Conservation (phyloP, 2,888 invertebrate species). For the Auanema sp. region DNA sequence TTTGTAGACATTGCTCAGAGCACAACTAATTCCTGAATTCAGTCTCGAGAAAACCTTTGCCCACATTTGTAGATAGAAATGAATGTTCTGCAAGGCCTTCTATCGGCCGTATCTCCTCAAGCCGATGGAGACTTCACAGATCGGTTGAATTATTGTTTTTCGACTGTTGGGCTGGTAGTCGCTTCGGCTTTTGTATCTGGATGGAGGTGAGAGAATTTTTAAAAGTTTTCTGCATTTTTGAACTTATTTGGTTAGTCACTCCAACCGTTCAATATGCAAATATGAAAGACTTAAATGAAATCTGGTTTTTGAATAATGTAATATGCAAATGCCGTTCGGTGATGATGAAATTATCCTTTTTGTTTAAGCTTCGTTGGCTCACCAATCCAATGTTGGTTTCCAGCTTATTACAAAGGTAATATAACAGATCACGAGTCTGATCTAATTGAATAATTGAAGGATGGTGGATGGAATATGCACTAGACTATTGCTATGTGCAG, state of each 20-base stretch:
- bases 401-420: conserved; percentile 67
- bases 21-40: too few relatives aligned
- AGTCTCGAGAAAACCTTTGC: too few relatives aligned
- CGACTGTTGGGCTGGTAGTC: conserved; percentile 67
- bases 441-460: conserved; percentile 26
- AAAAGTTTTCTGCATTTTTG: background rate
- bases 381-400: conserved; percentile 69
- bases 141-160: conserved; percentile 64
- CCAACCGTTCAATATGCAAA: background rate
- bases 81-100: conserved; percentile 60
- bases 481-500: conserved; percentile 69
- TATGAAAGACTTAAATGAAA: conserved; percentile 7
- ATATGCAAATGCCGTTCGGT: background rate
- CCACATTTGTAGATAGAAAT: conserved; percentile 25
- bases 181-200: conserved; percentile 68
- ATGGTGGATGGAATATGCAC: conserved; percentile 67
- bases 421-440: background rate
- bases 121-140: conserved; percentile 51
- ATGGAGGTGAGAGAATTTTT: conserved; percentile 57
- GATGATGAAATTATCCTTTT: conserved; percentile 1
- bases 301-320: background rate
- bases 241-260: background rate
- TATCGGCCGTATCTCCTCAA: conserved; percentile 57
- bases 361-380: conserved; percentile 66
- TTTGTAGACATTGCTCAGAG: too few relatives aligned